Conservation (phyloP, 2,888 invertebrate genomes). For the Melitaea athalia region DNA sequence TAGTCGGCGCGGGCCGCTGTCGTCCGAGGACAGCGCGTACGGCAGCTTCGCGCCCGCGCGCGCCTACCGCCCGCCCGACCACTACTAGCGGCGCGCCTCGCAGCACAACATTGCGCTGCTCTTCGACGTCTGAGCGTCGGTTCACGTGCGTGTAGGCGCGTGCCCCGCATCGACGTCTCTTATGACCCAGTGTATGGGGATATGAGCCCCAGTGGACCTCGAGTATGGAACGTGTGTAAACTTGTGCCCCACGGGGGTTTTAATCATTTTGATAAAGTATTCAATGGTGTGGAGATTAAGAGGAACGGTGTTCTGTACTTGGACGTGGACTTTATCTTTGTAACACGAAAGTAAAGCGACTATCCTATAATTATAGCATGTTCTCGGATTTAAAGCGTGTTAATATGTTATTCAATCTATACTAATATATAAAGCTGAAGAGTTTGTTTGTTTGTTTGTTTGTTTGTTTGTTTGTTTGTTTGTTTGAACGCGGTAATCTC, state of each 20-base stretch:
- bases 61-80: slow-evolving; percentile 53
- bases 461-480: no score
- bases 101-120: slow-evolving; percentile 81
- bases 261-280: not conserved
- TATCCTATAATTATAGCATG: not conserved
- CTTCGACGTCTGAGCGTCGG: slow-evolving; percentile 63
- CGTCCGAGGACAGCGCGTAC: slow-evolving; percentile 41
- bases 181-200: no score
- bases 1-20: slow-evolving; percentile 47
- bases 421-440: no score
- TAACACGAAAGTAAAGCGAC: not conserved
- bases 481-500: no score
- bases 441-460: no score
- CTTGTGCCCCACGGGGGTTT: not conserved
- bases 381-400: not conserved
- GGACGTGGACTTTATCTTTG: no score
- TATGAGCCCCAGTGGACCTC: not conserved
- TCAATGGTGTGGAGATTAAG: not conserved
- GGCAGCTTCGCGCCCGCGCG: slow-evolving; percentile 41
- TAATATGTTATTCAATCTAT: not conserved
- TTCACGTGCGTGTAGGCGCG: not conserved
- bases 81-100: slow-evolving; percentile 80
- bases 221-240: not conserved
- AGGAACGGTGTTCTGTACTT: not conserved
- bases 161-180: not conserved